Base-by-base conservation (phyloP, 2,888 invertebrate genomes). In the Melanophora roralis region DNA sequence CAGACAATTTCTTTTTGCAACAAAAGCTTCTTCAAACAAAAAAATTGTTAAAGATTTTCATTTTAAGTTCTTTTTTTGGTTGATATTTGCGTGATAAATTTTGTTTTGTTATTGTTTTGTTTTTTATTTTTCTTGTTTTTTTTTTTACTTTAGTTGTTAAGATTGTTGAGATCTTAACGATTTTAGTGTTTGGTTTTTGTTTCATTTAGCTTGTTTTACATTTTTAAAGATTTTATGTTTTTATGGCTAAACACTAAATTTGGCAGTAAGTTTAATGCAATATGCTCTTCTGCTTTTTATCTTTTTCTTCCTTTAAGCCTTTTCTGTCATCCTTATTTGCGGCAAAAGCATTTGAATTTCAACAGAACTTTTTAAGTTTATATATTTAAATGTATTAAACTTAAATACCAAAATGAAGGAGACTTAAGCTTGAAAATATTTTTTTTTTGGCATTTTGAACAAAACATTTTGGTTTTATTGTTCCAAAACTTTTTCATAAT, bases 341-440 rank as follows among this genome's bases (percentile, higher is more conserved):
- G 68, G 72, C 73, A 59, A 69, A 74, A 64, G 49, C 68, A 78
- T 78, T 73, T 78, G 67, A 86, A 86, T 87, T 87, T 87, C 87
- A 86, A 84, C 86, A 85, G 86, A 86, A 87, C 86, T 85, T 84
- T 86, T 84, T 59, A 85, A 85, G n/a, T n/a, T n/a, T n/a, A 84
- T 85, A 85, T 85, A 85, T 85, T 73, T 81, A 55, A 81, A 75
- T 67, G 59, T 82, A 80, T 76, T 75, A 79, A 78, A 60, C 49
- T 73, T 45, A 67, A 53, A 72, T 64, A 64, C 71, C 62, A 23
- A n/a, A 36, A 0, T 5, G 4, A 49, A 5, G 51, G 34, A 27
- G 1, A 21, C 0, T 11, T 32, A 8, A n/a, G 38, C 23, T 84
- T 55, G 36, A 34, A 53, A n/a, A n/a, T n/a, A n/a, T n/a, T 38